These are phyloP conservation scores for Microtus oregoni DNA, from an alignment of 2,113 vertebrate species.

Conservation along the genomic window DNA sequence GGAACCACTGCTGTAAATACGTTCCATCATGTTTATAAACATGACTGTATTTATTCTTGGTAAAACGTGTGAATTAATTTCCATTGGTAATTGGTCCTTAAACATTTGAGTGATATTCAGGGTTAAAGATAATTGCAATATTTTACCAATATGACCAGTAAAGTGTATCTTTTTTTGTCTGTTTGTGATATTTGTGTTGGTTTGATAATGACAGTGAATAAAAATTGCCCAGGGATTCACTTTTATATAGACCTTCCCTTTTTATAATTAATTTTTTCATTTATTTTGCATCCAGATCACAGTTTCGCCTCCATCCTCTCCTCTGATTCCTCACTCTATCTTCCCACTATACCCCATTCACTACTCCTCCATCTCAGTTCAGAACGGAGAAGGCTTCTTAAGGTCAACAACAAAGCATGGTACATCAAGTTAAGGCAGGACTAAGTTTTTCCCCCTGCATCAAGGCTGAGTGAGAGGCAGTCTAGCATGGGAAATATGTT, in stretches of 20 bases:
- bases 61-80: slow-evolving; percentile 41
- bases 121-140: not conserved
- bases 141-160: not conserved
- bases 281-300: too few species aligned
- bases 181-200: not conserved
- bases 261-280: not conserved
- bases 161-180: not conserved
- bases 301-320: too few species aligned
- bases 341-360: too few species aligned
- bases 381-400: too few species aligned
- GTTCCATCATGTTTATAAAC: not conserved
- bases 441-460: too few species aligned
- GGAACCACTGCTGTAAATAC: not conserved
- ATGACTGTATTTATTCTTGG: not conserved
- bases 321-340: too few species aligned
- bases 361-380: too few species aligned
- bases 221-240: not conserved
- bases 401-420: too few species aligned
- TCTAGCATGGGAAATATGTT: too few species aligned
- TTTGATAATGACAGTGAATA: not conserved
- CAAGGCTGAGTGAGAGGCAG: too few species aligned
- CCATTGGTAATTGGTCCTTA: not conserved
- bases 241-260: not conserved
- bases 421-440: too few species aligned
- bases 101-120: not conserved